Base-by-base conservation (phyloP, 2,888 invertebrate species). In the Oscheius sp. region DNA sequence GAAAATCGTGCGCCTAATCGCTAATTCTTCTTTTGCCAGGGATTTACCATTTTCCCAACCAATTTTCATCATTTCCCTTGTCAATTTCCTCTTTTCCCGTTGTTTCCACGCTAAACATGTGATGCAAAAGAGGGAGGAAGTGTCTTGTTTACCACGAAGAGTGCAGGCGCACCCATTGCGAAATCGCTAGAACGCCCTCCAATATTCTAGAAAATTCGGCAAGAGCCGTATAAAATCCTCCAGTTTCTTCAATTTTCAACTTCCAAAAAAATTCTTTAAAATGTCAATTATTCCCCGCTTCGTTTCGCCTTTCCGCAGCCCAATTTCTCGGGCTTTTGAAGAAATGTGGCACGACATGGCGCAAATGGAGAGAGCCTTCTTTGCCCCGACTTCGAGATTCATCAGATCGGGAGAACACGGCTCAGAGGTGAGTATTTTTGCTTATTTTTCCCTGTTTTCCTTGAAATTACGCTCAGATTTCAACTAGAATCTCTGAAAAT, bases 341-440 rank as follows among this genome's bases (percentile, higher is more conserved):
- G 66, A 66, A 52, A 66, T 66, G 66, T 49, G n/a, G 25, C 46
- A 66, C 52, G 66, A 66, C 9, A 66, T 66, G 66, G 35, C 27
- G 2, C 66, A 66, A 13, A 23, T 63, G 45, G 63, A 63, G 23
- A 63, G 63, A 23, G 43, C 63, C 13, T 45, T 63, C 63, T 63
- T 43, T 12, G 18, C 23, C 12, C 63, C 63, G 1, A 58, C 25
- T 23, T 35, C 35, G 9, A 1, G 58, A 25, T 49, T 49, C 49
- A 13, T 27, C 29, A 25, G 58, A 12, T 6, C 12, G 12, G 27
- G 12, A 25, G 58, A 29, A 58, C 27, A 58, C 12, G 29, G 29
- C 6, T 29, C 58, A n/a, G 27, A 58, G 58, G 58, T 58, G 27
- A 29, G 29, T 25, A 23, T 7, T 3, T 7, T 49, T 7, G 6